Percentiles rank a stretch among this genome's conserved stretches.
These are phyloP conservation scores for Sarcophaga variegata DNA, from an alignment of 2,888 invertebrate species.

Conservation along the genomic window DNA sequence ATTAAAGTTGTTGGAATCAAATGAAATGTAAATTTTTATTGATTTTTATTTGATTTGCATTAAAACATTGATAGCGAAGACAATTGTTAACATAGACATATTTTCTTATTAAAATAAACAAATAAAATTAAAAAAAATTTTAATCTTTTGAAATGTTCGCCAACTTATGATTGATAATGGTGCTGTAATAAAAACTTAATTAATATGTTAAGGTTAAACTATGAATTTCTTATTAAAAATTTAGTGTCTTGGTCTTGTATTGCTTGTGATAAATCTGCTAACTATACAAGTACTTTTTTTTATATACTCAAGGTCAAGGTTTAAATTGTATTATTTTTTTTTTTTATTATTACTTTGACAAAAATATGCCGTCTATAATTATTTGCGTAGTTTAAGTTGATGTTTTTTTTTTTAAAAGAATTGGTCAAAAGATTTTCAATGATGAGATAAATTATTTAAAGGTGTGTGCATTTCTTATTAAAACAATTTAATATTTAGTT, in stretches of 20 bases:
- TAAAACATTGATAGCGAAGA: background rate
- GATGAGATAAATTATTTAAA: background rate
- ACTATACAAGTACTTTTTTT: background rate
- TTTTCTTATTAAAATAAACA: background rate
- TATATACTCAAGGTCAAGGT: conserved; percentile 2
- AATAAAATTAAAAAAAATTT: no score
- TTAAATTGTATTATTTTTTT: background rate
- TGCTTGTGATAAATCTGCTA: background rate
- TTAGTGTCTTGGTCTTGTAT: background rate
- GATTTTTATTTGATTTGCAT: conserved; percentile 2
- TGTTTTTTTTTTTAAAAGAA: no score
- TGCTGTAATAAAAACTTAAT: background rate
- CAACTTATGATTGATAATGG: background rate
- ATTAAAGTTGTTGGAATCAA: conserved; percentile 9
- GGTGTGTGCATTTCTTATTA: no score
- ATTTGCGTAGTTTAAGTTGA: background rate
- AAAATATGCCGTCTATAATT: background rate
- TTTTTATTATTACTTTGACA: background rate
- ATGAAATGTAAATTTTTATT: conserved; percentile 15
- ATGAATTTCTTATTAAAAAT: conserved; percentile 25
- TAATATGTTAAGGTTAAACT: conserved; percentile 19
- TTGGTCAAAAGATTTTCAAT: background rate
- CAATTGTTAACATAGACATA: background rate
- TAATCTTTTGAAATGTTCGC: background rate
- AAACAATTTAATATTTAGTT: no score